These are phyloP conservation scores for Enteromius viviparus DNA, from an alignment of 2,797 vertebrate species.

Conservation along the genomic window DNA sequence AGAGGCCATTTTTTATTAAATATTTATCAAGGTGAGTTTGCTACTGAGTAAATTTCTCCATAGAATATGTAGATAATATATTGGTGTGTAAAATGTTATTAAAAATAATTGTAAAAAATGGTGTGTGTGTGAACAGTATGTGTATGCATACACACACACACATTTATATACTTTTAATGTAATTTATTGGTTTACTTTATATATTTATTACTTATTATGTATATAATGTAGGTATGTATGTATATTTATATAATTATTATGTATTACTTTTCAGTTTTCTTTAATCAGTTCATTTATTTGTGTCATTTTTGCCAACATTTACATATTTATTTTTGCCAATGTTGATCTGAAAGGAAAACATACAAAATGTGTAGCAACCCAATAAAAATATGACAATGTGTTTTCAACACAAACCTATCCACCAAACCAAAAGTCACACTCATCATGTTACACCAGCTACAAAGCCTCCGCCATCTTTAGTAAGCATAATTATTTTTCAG, in stretches of 20 bases:
- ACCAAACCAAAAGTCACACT: background rate
- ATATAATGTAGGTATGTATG: no score
- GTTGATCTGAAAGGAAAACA: background rate
- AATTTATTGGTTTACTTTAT: no score
- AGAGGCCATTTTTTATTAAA: background rate
- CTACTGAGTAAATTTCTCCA: background rate
- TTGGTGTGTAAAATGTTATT: background rate
- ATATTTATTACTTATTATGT: no score
- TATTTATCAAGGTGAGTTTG: background rate
- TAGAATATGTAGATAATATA: background rate
- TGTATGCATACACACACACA: no score
- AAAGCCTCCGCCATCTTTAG: background rate
- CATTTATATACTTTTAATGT: no score
- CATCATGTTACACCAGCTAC: background rate
- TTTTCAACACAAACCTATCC: background rate
- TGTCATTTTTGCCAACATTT: no score
- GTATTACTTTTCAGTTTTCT: no score
- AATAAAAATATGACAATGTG: background rate
- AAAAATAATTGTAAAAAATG: no score
- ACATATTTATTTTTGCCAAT: background rate
- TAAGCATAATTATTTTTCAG: background rate
- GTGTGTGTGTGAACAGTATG: no score
- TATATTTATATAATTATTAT: no score
- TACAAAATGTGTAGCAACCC: background rate
- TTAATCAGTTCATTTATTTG: no score